These are phyloP conservation scores for Acanthochromis polyacanthus DNA, from an alignment of 2,113 vertebrate genomes.

Conservation along the genomic window DNA sequence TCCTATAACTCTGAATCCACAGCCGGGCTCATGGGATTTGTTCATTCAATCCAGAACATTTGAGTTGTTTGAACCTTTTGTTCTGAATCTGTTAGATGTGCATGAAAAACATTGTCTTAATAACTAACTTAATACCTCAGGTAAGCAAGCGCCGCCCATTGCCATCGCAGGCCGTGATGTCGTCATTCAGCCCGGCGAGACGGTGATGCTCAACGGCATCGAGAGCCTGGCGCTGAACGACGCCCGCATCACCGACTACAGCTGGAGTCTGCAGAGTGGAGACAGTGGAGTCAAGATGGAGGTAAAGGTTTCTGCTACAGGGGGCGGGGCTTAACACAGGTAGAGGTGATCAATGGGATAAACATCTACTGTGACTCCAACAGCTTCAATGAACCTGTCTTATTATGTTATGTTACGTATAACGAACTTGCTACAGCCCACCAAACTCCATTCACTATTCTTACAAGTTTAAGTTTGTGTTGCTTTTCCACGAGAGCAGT, in stretches of 20 bases:
- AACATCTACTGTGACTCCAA: too few species aligned
- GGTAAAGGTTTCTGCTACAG: conserved; percentile 75
- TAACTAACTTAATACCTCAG: conserved; percentile 62
- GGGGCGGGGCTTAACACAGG: conserved; percentile 10
- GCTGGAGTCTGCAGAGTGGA: conserved; percentile 85
- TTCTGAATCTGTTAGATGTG: background rate
- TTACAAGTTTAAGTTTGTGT: background rate
- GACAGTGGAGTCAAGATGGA: conserved; percentile 68
- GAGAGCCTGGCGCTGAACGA: conserved; percentile 84
- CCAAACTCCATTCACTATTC: background rate
- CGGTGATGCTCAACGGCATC: conserved; percentile 84
- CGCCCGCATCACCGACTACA: conserved; percentile 78
- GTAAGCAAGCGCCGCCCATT: conserved; percentile 81
- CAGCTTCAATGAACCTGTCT: too few species aligned
- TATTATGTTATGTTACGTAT: too few species aligned
- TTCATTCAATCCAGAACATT: background rate
- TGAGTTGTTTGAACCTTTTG: background rate
- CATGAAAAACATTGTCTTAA: too few species aligned
- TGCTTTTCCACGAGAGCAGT: background rate
- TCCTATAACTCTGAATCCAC: too few species aligned
- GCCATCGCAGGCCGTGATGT: conserved; percentile 84
- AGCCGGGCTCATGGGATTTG: too few species aligned
- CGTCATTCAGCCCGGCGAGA: conserved; percentile 84
- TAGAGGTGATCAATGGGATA: background rate
- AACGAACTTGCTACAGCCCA: background rate